These are phyloP conservation scores for Neolamprologus toae DNA, from an alignment of 2,113 vertebrate genomes.

Conservation along the genomic window DNA sequence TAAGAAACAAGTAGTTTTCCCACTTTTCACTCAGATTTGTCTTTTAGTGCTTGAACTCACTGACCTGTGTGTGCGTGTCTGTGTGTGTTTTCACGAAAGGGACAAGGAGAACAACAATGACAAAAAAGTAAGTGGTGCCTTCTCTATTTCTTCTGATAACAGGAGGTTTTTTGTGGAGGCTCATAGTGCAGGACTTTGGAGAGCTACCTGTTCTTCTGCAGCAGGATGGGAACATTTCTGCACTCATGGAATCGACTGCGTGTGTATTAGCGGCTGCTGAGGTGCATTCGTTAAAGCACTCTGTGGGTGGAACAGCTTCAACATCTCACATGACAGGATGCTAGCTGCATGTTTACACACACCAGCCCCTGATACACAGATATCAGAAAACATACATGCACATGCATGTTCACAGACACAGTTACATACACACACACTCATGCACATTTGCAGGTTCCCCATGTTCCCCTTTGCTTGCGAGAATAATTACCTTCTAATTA, in stretches of 20 bases:
- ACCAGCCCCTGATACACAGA: constrained; percentile 3
- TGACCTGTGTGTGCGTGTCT: background rate
- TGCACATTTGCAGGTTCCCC: background rate
- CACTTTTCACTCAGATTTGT: constrained; percentile 1
- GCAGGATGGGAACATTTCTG: background rate
- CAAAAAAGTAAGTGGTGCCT: background rate
- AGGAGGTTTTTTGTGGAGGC: background rate
- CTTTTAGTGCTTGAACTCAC: background rate
- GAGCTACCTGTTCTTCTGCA: background rate
- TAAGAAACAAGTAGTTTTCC: background rate
- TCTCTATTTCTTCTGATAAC: background rate
- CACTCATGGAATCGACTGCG: background rate
- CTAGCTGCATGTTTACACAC: constrained; percentile 22
- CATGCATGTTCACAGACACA: background rate
- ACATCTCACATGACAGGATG: constrained; percentile 4
- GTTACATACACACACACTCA: background rate
- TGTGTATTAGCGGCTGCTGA: background rate
- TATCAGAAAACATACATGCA: background rate
- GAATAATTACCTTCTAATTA: constrained; percentile 61
- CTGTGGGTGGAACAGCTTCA: background rate
- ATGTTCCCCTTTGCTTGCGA: constrained; percentile 34
- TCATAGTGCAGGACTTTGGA: background rate
- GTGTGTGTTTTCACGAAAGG: background rate
- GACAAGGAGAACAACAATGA: background rate
- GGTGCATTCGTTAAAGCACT: background rate